Conservation (phyloP, 2,888 invertebrate species). For the Drosophila neutralis region DNA sequence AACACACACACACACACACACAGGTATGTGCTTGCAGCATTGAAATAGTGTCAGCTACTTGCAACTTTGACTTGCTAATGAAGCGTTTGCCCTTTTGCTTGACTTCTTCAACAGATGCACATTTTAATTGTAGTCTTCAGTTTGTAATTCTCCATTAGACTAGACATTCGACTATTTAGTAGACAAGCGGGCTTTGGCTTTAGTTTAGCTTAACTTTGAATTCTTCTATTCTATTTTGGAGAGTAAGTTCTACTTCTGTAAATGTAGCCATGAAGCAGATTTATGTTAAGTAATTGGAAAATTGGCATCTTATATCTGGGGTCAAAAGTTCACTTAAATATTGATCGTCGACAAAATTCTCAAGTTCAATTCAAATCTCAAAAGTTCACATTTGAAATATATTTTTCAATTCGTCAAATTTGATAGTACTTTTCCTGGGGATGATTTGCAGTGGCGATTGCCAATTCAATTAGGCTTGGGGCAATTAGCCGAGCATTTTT, state of each 20-base stretch:
- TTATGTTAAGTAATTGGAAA: neutral
- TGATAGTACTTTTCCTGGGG: neutral
- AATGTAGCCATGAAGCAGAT: neutral
- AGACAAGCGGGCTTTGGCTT: neutral
- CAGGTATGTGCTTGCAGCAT: neutral
- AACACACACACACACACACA: neutral
- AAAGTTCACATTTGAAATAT: neutral
- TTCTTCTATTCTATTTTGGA: neutral
- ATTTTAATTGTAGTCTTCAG: conserved; percentile 3
- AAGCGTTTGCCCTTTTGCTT: conserved; percentile 32
- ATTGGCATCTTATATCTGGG: neutral
- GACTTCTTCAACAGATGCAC: conserved; percentile 13
- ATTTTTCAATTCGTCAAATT: neutral
- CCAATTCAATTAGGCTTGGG: neutral
- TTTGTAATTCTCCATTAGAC: conserved; percentile 9
- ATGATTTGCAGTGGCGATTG: neutral
- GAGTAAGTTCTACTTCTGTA: neutral
- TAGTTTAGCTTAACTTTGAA: neutral
- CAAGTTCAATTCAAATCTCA: neutral
- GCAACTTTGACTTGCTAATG: conserved; percentile 54
- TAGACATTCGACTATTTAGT: neutral
- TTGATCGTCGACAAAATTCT: neutral
- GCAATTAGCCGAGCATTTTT: conserved; percentile 15
- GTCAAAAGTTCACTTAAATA: neutral
- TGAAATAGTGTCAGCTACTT: conserved; percentile 26